A percentile compares a stretch with the other conserved stretches of the same genome.
These are phyloP conservation scores for Equus przewalskii DNA, from an alignment of 2,113 vertebrate species.

Conservation along the genomic window DNA sequence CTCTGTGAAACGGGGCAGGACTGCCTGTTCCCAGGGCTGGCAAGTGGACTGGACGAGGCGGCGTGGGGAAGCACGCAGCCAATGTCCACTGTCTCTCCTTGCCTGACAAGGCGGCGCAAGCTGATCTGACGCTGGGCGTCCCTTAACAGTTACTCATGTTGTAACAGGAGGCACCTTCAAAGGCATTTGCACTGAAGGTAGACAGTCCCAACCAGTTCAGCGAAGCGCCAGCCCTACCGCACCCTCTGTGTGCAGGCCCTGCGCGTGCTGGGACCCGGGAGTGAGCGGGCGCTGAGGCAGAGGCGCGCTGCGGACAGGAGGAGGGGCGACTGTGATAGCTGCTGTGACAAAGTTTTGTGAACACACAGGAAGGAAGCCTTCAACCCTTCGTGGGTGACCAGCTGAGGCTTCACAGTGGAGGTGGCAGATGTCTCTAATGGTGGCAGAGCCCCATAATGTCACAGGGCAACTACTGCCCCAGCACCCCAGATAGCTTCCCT, in stretches of 20 bases:
- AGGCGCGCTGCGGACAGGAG: background rate
- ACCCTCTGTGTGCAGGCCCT: background rate
- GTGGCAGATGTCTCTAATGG: background rate
- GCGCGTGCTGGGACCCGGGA: background rate
- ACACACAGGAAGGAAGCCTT: background rate
- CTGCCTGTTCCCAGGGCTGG: too few species aligned
- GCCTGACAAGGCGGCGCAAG: background rate
- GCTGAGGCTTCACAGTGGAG: background rate
- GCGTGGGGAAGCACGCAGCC: background rate
- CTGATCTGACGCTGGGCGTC: background rate
- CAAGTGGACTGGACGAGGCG: background rate
- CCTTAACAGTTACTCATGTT: background rate
- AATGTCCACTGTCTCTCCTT: background rate
- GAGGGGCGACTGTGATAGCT: too few species aligned
- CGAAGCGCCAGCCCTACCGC: background rate
- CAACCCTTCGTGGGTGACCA: background rate
- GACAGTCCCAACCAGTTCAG: background rate
- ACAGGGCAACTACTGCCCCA: rapidly evolving
- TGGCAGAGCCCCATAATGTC: too few species aligned
- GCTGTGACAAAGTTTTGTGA: background rate
- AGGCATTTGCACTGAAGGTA: background rate
- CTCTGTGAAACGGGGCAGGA: background rate
- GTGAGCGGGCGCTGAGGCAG: background rate
- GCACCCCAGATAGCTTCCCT: background rate
- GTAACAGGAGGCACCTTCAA: background rate